These are phyloP conservation scores for Butorides virescens DNA, from an alignment of 2,113 vertebrate genomes.

Conservation along the genomic window DNA sequence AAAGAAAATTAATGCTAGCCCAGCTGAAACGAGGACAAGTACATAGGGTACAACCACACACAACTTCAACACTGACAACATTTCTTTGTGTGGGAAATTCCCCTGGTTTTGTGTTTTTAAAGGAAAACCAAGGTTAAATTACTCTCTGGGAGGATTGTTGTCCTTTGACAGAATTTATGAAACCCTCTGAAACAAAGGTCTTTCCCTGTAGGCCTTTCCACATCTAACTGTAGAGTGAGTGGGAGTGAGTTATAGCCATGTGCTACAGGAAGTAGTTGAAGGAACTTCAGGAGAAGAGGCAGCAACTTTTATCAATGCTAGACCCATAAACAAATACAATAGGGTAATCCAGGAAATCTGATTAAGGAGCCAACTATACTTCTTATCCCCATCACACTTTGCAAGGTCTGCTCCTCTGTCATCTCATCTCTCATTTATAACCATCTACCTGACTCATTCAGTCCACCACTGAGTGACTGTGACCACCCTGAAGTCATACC, in stretches of 20 bases:
- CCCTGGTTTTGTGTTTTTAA: not conserved
- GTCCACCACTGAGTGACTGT: not conserved
- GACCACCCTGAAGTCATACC: not conserved
- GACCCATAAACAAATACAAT: not conserved
- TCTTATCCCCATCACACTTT: not conserved
- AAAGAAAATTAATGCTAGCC: no score
- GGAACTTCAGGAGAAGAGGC: not conserved
- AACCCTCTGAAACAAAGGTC: not conserved
- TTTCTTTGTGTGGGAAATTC: not conserved
- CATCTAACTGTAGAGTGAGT: not conserved
- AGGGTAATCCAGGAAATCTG: not conserved
- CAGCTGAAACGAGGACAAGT: no score
- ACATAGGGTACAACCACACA: rapidly evolving
- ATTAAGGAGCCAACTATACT: not conserved
- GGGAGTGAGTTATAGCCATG: not conserved
- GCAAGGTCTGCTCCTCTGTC: not conserved
- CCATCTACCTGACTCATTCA: not conserved
- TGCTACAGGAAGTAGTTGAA: not conserved
- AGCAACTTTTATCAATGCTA: not conserved
- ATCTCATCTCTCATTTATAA: not conserved
- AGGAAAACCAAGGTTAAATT: not conserved
- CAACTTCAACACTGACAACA: not conserved
- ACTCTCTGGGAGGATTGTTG: not conserved
- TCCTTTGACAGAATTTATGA: not conserved
- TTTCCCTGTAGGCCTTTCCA: not conserved